Evolutionary conservation across 2,888 invertebrate genomes (phyloP).

Genomic region (Cheilosia pagana): DNA sequence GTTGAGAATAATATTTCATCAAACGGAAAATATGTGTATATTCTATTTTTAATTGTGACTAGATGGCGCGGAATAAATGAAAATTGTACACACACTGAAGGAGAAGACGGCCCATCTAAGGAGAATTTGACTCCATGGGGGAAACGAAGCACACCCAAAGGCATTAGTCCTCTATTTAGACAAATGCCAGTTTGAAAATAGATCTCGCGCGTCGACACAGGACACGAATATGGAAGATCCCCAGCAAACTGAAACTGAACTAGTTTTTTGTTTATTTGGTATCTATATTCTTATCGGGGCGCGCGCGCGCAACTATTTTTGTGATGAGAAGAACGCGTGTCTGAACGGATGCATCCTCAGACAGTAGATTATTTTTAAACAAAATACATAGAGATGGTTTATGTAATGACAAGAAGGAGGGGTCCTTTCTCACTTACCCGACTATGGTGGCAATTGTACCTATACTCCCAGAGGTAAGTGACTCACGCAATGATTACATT

Average conservation of each 20-base stretch:
- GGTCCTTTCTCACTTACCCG: slow-evolving; percentile 51
- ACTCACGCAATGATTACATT: slow-evolving; percentile 21
- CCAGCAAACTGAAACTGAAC: slow-evolving; percentile 75
- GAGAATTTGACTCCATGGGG: slow-evolving; percentile 50
- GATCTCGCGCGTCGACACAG: slow-evolving; percentile 61
- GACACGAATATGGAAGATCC: slow-evolving; percentile 69
- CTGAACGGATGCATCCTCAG: slow-evolving; percentile 71
- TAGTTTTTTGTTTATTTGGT: slow-evolving; percentile 74
- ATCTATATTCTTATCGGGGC: slow-evolving; percentile 67
- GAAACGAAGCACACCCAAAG: slow-evolving; percentile 56
- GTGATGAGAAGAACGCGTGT: slow-evolving; percentile 46
- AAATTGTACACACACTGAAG: slow-evolving; percentile 43
- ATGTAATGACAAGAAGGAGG: slow-evolving; percentile 60
- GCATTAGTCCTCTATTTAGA: slow-evolving; percentile 71
- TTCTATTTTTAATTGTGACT: slow-evolving; percentile 70
- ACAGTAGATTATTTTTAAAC: slow-evolving; percentile 69
- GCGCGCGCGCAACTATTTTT: slow-evolving; percentile 59
- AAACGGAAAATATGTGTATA: slow-evolving; percentile 52
- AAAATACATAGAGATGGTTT: slow-evolving; percentile 52
- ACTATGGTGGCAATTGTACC: slow-evolving; percentile 19
- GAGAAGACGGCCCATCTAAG: slow-evolving; percentile 26
- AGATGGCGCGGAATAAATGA: slow-evolving; percentile 64
- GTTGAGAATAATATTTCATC: slow-evolving; percentile 67
- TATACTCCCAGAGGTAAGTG: slow-evolving; percentile 34
- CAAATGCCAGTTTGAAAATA: slow-evolving; percentile 70